A percentile compares a stretch with the other conserved stretches of the same genome.
phyloP scores from a whole-genome alignment of 2,888 invertebrate species.

The Conomelus anceps region DNA sequence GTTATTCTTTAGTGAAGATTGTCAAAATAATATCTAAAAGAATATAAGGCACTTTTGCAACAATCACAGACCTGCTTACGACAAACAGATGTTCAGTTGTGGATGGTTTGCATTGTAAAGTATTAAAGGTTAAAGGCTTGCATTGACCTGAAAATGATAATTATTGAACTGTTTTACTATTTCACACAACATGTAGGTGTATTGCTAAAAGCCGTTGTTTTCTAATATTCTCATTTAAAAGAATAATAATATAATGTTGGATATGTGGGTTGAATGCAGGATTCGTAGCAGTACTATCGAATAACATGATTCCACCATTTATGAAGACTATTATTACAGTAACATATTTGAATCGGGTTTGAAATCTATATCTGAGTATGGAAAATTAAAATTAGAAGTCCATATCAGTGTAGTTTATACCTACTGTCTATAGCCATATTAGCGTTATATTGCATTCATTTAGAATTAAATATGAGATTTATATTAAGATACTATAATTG shows the following conservation, averaged over 20 bases:
- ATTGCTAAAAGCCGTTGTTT: background rate
- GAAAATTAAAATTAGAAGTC: no score
- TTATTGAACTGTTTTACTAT: background rate
- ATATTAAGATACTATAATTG: no score
- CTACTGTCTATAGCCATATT: no score
- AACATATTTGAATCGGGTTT: no score
- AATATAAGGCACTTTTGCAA: background rate
- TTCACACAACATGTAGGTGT: background rate
- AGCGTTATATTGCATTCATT: no score
- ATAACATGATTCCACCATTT: background rate
- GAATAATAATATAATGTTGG: background rate
- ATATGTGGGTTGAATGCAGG: background rate
- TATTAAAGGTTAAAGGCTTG: background rate
- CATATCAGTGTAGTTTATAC: no score
- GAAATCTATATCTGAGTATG: no score
- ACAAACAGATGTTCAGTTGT: background rate
- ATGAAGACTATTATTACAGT: background rate
- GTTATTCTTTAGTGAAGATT: background rate
- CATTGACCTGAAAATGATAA: background rate
- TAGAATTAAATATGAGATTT: no score
- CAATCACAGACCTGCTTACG: no score
- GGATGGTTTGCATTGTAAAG: no score
- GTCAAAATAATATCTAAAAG: background rate
- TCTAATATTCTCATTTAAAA: background rate
- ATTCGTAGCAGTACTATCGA: background rate